Conservation (phyloP, 2,113 vertebrate species). For the rabbit (Oryctolagus cuniculus) region mOryCun1.1 NC_091448.1:27983001-27983500, state of each 20-base stretch:
- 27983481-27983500: neutral
- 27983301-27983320: neutral
- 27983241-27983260: constrained; percentile 44
- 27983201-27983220: constrained; percentile 5
- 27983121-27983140: neutral
- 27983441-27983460: neutral
- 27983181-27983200: neutral
- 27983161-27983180: neutral
- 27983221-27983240: neutral
- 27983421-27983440: neutral
- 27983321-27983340: neutral
- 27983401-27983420: neutral
- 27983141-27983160: neutral
- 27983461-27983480: neutral
- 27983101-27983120: neutral
- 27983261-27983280: neutral
- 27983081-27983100: neutral
- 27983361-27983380: neutral
- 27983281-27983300: neutral
- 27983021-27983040: neutral
- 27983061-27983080: neutral
- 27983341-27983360: neutral
- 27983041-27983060: constrained; percentile 25
- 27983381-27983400: neutral
- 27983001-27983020: constrained; percentile 4